Conservation (phyloP, 1,140 invertebrate species). For the Cephus cinctus region DNA sequence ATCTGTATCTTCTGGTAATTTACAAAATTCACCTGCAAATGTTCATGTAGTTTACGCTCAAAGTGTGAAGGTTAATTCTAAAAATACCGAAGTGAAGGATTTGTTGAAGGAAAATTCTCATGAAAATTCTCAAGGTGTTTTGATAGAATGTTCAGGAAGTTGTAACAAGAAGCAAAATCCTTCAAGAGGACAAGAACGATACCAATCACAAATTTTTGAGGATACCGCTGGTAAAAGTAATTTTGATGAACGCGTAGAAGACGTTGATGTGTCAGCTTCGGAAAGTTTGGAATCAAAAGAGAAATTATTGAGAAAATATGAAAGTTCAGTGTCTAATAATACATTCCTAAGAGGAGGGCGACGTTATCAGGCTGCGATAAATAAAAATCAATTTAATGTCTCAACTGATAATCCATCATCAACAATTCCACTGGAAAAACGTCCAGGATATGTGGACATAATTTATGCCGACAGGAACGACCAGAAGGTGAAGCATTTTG, state of each 20-base stretch:
- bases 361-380: background rate
- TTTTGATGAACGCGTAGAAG: too few relatives aligned
- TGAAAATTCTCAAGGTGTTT: too few relatives aligned
- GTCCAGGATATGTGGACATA: slow-evolving; percentile 44
- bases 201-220: too few relatives aligned
- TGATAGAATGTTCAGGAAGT: too few relatives aligned
- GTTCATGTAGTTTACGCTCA: slow-evolving; percentile 26
- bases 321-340: background rate
- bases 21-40: slow-evolving; percentile 15
- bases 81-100: too few relatives aligned
- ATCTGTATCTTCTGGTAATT: too few relatives aligned
- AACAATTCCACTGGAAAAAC: slow-evolving; percentile 21
- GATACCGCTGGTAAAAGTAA: too few relatives aligned
- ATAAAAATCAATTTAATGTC: background rate
- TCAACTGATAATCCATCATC: background rate
- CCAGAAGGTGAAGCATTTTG: slow-evolving; percentile 30
- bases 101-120: too few relatives aligned
- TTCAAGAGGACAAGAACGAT: too few relatives aligned
- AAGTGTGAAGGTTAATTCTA: slow-evolving; percentile 22
- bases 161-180: too few relatives aligned
- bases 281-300: slow-evolving; percentile 16
- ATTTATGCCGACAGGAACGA: slow-evolving; percentile 37
- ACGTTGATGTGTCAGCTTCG: slow-evolving; percentile 14
- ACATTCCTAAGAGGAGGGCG: too few relatives aligned
- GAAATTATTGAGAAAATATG: background rate